These are phyloP conservation scores for Heliangelus exortis DNA, from an alignment of 2,797 vertebrate species.

Conservation along the genomic window DNA sequence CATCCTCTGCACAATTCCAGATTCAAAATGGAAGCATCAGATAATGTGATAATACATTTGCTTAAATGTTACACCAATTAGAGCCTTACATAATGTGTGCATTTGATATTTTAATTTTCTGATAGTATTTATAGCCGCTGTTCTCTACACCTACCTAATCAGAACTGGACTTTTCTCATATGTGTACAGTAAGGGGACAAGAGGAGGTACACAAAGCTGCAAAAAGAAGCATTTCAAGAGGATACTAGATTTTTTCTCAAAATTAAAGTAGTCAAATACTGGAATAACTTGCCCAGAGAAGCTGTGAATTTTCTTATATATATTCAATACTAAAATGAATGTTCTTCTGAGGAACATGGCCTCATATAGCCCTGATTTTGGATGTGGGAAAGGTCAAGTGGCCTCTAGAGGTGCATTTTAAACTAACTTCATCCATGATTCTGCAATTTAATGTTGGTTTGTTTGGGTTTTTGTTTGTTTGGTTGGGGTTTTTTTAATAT, in stretches of 20 bases:
- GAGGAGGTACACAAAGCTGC: background rate
- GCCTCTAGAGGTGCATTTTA: background rate
- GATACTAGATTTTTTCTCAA: background rate
- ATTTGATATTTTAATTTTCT: background rate
- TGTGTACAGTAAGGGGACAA: accelerated
- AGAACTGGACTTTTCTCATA: background rate
- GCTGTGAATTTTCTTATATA: background rate
- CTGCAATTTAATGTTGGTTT: background rate
- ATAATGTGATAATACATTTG: background rate
- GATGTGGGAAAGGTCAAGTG: background rate
- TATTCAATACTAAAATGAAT: background rate
- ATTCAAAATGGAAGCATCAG: background rate
- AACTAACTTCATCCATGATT: background rate
- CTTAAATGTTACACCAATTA: background rate
- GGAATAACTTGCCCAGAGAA: background rate
- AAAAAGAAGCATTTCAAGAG: background rate
- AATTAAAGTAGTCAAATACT: background rate
- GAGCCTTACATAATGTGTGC: background rate
- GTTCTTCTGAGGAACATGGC: background rate
- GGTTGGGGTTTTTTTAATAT: background rate
- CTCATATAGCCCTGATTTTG: background rate
- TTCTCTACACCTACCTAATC: background rate
- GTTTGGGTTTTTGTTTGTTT: background rate
- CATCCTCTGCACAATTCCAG: background rate
- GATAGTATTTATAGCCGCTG: background rate